Percentiles rank a stretch among this genome's conserved stretches.
Evolutionary conservation across 2,113 vertebrate species (phyloP).

Genomic region (Barnardius zonarius): DNA sequence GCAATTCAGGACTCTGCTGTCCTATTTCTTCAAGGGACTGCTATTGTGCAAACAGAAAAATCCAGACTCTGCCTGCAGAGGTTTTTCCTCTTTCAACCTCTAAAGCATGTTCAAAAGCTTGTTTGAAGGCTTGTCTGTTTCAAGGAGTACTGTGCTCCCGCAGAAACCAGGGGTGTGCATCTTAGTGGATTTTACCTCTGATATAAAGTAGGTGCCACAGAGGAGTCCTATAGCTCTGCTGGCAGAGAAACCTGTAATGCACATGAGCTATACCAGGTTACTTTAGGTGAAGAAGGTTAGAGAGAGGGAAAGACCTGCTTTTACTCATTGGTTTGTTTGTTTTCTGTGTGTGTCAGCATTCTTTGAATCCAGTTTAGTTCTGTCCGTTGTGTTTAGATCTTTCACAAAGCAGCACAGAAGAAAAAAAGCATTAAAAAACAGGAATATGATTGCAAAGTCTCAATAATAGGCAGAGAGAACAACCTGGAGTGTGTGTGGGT

Average conservation of each 20-base stretch:
- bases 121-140: background rate
- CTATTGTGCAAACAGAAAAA: background rate
- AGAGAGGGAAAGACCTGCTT: background rate
- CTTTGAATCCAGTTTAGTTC: conserved; percentile 23
- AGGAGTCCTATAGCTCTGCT: background rate
- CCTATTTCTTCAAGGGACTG: background rate
- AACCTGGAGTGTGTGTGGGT: background rate
- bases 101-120: background rate
- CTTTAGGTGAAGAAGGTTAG: conserved; percentile 4
- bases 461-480: background rate
- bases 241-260: background rate
- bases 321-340: conserved; percentile 7
- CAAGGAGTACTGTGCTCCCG: background rate
- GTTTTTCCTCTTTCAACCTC: background rate
- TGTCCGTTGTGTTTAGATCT: background rate
- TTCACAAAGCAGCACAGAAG: background rate
- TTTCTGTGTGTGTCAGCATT: background rate
- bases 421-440: background rate
- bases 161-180: background rate
- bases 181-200: background rate
- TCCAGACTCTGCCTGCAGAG: background rate
- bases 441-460: background rate
- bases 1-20: background rate
- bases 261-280: background rate
- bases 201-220: background rate